Conservation (phyloP, 2,113 vertebrate species). For the Bos indicus region DNA sequence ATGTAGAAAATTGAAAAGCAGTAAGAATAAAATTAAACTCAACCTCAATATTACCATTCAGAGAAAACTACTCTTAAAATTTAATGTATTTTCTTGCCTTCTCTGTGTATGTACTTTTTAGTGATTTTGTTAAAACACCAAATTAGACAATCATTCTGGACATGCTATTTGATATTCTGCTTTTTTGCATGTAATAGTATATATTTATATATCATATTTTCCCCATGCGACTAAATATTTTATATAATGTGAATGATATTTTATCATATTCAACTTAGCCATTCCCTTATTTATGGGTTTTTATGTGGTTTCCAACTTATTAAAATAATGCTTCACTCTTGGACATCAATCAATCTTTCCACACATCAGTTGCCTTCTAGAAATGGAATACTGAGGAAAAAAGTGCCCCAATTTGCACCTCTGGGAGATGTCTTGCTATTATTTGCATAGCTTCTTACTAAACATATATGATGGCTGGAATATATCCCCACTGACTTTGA, state of each 20-base stretch:
- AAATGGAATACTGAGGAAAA: not conserved
- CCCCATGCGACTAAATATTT: not conserved
- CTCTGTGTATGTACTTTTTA: not conserved
- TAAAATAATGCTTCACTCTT: not conserved
- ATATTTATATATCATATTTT: not conserved
- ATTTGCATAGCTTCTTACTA: not conserved
- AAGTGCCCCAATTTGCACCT: not conserved
- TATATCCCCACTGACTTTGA: not conserved
- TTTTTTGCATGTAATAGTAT: not conserved
- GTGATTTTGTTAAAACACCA: not conserved
- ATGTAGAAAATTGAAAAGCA: not conserved
- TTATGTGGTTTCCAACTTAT: not conserved
- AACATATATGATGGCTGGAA: not conserved
- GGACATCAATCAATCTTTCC: not conserved
- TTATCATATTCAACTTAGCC: not conserved
- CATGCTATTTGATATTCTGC: not conserved
- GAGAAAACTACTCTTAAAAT: not conserved
- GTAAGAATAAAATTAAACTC: not conserved
- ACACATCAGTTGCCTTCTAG: not conserved
- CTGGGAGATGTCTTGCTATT: not conserved
- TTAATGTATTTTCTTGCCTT: not conserved
- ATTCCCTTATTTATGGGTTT: not conserved
- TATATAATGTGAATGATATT: not conserved
- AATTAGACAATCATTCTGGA: not conserved
- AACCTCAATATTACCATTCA: not conserved